A percentile compares a stretch with the other conserved stretches of the same genome.
phyloP scores from a whole-genome alignment of 2,888 invertebrate species.

The Smittia aterrima region DNA sequence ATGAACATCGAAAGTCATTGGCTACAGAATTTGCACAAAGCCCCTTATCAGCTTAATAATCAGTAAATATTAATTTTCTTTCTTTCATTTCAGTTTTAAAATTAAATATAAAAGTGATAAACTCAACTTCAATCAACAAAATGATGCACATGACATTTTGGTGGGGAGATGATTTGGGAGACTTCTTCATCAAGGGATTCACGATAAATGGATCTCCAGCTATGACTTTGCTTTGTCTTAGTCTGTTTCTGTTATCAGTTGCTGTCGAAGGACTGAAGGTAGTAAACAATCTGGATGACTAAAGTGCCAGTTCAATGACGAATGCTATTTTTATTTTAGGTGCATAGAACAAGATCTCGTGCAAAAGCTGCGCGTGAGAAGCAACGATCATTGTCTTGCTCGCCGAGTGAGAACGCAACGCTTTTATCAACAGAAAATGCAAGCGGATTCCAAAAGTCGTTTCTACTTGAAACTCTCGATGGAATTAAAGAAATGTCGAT shows the following conservation, averaged over 20 bases:
- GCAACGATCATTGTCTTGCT: conserved; percentile 43
- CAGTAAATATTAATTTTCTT: too few species aligned
- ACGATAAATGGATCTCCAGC: conserved; percentile 57
- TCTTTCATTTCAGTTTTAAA: not conserved
- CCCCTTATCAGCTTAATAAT: too few species aligned
- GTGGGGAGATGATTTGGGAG: conserved; percentile 63
- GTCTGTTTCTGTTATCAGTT: conserved; percentile 60
- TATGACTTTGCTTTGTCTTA: conserved; percentile 61
- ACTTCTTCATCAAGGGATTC: conserved; percentile 65
- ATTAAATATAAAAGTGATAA: not conserved
- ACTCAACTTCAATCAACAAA: not conserved
- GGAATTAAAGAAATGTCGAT: conserved; percentile 44
- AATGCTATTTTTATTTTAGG: conserved; percentile 43
- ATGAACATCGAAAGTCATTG: not conserved
- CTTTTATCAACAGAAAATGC: conserved; percentile 42
- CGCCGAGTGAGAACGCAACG: conserved; percentile 46
- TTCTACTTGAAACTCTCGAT: conserved; percentile 26
- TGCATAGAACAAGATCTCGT: conserved; percentile 45
- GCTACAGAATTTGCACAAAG: too few species aligned
- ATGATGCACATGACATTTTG: conserved; percentile 61
- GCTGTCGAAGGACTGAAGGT: conserved; percentile 63
- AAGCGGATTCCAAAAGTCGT: not conserved
- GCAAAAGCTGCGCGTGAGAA: conserved; percentile 46
- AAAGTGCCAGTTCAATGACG: not conserved
- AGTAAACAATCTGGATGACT: conserved; percentile 20